These are phyloP conservation scores for Otolemur garnettii DNA, from an alignment of 2,113 vertebrate genomes.

Conservation along the genomic window DNA sequence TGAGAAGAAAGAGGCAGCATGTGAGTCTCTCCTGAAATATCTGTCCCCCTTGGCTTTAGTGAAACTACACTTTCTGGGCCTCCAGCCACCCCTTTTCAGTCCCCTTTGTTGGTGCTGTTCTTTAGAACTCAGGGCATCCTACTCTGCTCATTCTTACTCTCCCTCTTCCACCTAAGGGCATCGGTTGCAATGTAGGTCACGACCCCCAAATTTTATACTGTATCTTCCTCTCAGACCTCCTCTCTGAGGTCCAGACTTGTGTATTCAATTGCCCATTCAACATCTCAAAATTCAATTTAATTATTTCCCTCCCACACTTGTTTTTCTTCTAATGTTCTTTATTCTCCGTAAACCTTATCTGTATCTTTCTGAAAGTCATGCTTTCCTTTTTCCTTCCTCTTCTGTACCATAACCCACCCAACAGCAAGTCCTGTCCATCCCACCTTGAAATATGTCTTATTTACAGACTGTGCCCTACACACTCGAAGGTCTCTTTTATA, in stretches of 20 bases:
- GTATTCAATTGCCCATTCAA: neutral
- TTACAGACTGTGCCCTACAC: neutral
- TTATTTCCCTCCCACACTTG: neutral
- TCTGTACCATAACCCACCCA: neutral
- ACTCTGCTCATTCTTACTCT: neutral
- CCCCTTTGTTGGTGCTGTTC: neutral
- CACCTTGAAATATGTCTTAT: neutral
- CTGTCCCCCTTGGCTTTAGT: neutral
- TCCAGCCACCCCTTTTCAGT: neutral
- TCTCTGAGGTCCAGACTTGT: neutral
- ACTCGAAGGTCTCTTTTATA: neutral
- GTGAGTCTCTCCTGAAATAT: slow-evolving; percentile 3
- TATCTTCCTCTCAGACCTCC: neutral
- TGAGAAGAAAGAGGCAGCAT: neutral
- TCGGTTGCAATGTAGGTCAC: neutral
- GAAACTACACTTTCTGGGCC: neutral
- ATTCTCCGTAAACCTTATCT: neutral
- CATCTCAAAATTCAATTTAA: neutral
- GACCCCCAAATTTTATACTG: neutral
- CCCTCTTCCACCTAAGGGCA: neutral
- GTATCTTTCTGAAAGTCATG: neutral
- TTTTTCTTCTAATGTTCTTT: neutral
- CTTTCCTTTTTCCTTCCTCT: neutral
- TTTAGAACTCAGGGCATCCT: neutral
- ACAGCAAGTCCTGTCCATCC: neutral